Conservation (phyloP, 2,797 vertebrate species). For the Pogoniulus pusillus region DNA sequence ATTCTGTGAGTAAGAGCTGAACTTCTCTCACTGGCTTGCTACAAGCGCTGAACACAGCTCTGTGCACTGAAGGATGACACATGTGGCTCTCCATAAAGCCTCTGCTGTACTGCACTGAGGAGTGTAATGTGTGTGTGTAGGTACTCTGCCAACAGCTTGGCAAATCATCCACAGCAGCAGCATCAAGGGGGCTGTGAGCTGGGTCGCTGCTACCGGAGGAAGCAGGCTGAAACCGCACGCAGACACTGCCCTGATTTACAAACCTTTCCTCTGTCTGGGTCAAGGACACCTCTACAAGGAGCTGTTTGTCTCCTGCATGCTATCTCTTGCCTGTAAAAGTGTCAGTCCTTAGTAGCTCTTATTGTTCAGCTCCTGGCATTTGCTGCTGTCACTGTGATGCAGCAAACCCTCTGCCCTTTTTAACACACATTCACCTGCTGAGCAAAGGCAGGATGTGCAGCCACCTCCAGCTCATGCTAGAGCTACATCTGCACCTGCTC, state of each 20-base stretch:
- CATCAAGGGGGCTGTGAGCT: not conserved
- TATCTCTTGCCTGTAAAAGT: not conserved
- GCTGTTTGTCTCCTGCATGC: not conserved
- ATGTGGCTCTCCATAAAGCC: accelerated
- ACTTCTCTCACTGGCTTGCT: not conserved
- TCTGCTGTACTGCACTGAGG: not conserved
- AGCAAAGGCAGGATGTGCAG: not conserved
- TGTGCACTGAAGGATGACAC: not conserved
- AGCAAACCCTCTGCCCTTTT: not conserved
- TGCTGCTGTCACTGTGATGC: not conserved
- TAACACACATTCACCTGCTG: not conserved
- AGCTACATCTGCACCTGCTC: not conserved
- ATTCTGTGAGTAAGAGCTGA: too few species aligned
- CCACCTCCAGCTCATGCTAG: not conserved
- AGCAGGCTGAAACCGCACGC: not conserved
- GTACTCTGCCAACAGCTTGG: not conserved
- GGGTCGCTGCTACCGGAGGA: not conserved
- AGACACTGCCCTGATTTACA: not conserved
- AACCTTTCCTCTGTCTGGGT: not conserved
- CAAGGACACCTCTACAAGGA: not conserved
- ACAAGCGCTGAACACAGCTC: accelerated
- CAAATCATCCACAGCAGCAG: not conserved
- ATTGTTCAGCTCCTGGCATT: not conserved
- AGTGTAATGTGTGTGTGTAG: accelerated
- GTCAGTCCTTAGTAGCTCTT: not conserved